These are phyloP conservation scores for Philypnodon macrostomus DNA, from an alignment of 2,797 vertebrate genomes.

Conservation along the genomic window DNA sequence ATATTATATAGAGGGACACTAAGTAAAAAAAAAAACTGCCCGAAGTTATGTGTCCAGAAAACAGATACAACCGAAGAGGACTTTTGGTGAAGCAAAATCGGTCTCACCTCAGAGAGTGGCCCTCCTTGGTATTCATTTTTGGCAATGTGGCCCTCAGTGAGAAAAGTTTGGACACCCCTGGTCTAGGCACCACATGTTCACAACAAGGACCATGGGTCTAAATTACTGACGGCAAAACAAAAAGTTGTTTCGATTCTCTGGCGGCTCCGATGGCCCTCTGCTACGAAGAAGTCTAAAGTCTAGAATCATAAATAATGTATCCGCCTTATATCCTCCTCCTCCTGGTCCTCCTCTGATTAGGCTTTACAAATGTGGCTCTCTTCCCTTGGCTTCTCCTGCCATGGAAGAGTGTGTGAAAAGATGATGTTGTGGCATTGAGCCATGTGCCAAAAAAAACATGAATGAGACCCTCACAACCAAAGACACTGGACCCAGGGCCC, in stretches of 20 bases:
- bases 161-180: neutral
- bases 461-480: conserved; percentile 40
- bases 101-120: too few species aligned
- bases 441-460: conserved; percentile 47
- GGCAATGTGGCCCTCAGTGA: too few species aligned
- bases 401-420: too few species aligned
- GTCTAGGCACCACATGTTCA: conserved; percentile 13
- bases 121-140: too few species aligned
- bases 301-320: conserved; percentile 70
- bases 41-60: too few species aligned
- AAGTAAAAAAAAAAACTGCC: too few species aligned
- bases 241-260: conserved; percentile 48
- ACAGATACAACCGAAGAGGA: too few species aligned
- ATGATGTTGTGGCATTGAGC: conserved; percentile 50
- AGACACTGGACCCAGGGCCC: conserved; percentile 21
- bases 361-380: conserved; percentile 67
- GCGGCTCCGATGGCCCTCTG: conserved; percentile 31
- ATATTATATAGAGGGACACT: too few species aligned
- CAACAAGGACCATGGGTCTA: conserved; percentile 32
- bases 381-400: conserved; percentile 47
- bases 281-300: conserved; percentile 31
- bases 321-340: conserved; percentile 22
- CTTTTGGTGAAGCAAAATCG: too few species aligned
- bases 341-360: conserved; percentile 62
- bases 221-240: conserved; percentile 64